Evolutionary conservation across 2,888 invertebrate species (phyloP), one percentile per base, ranked within the genome.

Genomic region (Hydrotaea diabolus): DNA sequence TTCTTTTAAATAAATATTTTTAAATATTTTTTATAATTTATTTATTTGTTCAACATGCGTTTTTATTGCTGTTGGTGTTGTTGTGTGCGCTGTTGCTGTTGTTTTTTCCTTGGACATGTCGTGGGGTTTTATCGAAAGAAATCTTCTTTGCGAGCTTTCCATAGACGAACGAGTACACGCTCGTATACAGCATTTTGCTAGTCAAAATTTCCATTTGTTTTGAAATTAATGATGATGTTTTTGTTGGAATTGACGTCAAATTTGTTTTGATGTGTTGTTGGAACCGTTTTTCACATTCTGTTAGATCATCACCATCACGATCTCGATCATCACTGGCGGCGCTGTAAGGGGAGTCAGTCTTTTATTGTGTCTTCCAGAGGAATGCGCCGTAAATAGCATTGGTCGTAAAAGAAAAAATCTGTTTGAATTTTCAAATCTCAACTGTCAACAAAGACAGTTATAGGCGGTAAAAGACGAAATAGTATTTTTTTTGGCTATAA

Each of bases 221-320:
- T 72, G n/a, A n/a, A n/a, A n/a, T n/a, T n/a, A n/a, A n/a, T n/a
- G n/a, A n/a, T n/a, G n/a, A n/a, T 49, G 17, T 59, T 80, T 79
- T 83, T 64, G 69, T 83, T 64, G 69, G 31, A 69, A 74, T 80
- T 84, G 83, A 84, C 80, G 83, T 77, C 80, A 83, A 71, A 13
- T 72, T 76, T 55, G 11, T 43, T 26, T 69, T 46, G 59, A 17
- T 66, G 39, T 43, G 13, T 23, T 23, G 21, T 66, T 39, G 39
- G 39, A 66, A 11, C 26, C 23, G 19, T 23, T 31, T 31, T 62
- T 69, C 69, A 46, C 69, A 69, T 69, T 46, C 21, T 21, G 46
- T 69, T 69, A 69, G 69, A 46, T 69, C 69, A 69, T 46, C 69
- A 69, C n/a, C 11, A 46, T 8, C 31, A 36, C 1, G 2, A 49